Evolutionary conservation across 2,888 invertebrate genomes (phyloP).

Genomic region (Aricia artaxerxes): DNA sequence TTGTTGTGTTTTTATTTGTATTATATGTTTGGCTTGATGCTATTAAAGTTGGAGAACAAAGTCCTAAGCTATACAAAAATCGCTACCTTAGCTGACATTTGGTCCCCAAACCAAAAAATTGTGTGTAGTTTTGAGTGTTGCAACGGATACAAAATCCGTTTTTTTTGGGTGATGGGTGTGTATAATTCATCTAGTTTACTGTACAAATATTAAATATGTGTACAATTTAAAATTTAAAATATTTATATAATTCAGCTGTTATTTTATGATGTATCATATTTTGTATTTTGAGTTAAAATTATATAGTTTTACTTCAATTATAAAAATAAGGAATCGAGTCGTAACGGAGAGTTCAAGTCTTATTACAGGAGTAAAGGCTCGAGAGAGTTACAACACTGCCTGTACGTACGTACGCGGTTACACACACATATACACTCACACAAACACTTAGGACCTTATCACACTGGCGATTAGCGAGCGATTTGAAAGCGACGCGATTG

Average conservation of each 20-base stretch:
- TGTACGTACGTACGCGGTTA: constrained; percentile 17
- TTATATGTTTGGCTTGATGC: not conserved
- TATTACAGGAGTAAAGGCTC: not conserved
- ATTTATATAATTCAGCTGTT: not conserved
- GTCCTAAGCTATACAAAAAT: not conserved
- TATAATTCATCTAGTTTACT: not conserved
- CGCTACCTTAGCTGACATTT: not conserved
- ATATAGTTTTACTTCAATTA: not conserved
- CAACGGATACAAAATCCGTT: not conserved
- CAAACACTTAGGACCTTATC: too few species aligned
- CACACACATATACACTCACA: not conserved
- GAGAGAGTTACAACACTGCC: constrained; percentile 1
- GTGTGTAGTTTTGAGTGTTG: not conserved
- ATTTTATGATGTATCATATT: not conserved
- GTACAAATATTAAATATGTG: not conserved
- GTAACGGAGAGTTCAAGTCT: not conserved
- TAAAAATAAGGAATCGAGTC: not conserved
- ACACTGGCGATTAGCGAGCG: too few species aligned
- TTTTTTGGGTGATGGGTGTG: not conserved
- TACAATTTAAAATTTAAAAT: not conserved
- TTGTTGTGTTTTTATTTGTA: not conserved
- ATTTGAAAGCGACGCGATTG: too few species aligned
- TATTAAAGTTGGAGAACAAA: not conserved
- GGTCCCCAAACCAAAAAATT: not conserved
- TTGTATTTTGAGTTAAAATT: not conserved